Conservation (phyloP, 30 jellyfish, hydroid and myxozoan species). For the Turritopsis dohrnii region DNA sequence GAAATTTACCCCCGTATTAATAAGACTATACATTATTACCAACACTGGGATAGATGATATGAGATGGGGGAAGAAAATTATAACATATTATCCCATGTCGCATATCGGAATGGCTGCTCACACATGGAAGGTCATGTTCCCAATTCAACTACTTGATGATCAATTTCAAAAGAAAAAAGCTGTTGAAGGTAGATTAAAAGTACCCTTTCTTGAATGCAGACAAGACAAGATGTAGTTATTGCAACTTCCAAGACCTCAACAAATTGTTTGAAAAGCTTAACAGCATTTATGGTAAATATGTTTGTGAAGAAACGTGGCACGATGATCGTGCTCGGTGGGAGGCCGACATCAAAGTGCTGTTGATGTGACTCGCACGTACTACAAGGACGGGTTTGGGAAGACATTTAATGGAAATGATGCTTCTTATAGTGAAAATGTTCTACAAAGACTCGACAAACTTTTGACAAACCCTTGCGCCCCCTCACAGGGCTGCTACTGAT, state of each 20-base stretch:
- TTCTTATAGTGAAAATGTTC: background rate
- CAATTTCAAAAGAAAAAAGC: background rate
- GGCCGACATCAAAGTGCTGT: background rate
- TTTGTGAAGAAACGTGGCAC: background rate
- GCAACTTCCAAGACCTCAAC: background rate
- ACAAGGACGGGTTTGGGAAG: background rate
- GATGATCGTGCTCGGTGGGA: slow-evolving; percentile 10
- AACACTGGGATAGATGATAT: background rate
- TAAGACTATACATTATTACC: background rate
- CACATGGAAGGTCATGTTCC: slow-evolving; percentile 1
- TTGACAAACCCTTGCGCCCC: no score
- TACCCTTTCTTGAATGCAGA: background rate
- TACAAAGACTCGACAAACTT: background rate
- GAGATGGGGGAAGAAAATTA: background rate
- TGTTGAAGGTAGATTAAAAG: background rate
- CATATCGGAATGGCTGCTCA: background rate
- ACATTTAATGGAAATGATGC: background rate
- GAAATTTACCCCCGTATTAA: background rate
- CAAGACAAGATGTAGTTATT: background rate
- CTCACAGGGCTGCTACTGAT: no score
- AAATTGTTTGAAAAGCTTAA: background rate
- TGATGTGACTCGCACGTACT: background rate
- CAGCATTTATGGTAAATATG: background rate
- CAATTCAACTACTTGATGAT: background rate
- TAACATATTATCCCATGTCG: background rate